Percentiles rank a stretch among this genome's conserved stretches.
Evolutionary conservation across 2,888 invertebrate species (phyloP).

Genomic region (Apamea anceps): DNA sequence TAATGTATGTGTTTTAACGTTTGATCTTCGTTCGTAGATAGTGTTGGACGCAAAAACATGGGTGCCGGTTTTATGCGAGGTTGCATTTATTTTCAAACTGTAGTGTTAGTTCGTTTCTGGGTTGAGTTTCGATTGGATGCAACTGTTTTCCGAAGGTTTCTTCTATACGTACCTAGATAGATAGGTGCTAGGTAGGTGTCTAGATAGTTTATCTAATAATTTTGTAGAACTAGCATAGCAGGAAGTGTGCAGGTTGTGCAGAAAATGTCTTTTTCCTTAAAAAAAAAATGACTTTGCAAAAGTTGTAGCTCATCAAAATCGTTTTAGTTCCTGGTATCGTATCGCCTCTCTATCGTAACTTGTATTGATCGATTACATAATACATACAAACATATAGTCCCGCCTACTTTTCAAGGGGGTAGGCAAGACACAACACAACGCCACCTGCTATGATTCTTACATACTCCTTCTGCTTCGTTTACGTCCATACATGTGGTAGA

Average conservation of each 20-base stretch:
- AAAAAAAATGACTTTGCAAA: background rate
- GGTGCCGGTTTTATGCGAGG: conserved; percentile 52
- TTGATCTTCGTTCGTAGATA: conserved; percentile 66
- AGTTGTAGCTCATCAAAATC: background rate
- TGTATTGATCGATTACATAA: background rate
- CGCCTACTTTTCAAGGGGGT: background rate
- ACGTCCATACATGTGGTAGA: too few species aligned
- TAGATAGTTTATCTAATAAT: background rate
- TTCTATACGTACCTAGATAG: background rate
- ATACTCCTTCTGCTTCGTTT: too few species aligned
- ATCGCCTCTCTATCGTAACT: background rate
- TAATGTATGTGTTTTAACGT: conserved; percentile 64
- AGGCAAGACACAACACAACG: background rate
- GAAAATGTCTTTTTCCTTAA: background rate
- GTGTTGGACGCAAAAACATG: conserved; percentile 55
- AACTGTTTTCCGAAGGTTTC: conserved; percentile 28
- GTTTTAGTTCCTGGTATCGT: background rate
- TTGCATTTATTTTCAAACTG: conserved; percentile 59
- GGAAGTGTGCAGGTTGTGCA: background rate
- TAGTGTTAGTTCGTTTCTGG: conserved; percentile 39
- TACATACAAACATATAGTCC: too few species aligned
- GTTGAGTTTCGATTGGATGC: conserved; percentile 28
- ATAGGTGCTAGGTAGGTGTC: too few species aligned
- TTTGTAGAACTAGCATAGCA: background rate
- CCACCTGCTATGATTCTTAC: too few species aligned